A percentile compares a stretch with the other conserved stretches of the same genome.
Evolutionary conservation across 2,888 invertebrate genomes (phyloP).

Genomic region (Labia minor): DNA sequence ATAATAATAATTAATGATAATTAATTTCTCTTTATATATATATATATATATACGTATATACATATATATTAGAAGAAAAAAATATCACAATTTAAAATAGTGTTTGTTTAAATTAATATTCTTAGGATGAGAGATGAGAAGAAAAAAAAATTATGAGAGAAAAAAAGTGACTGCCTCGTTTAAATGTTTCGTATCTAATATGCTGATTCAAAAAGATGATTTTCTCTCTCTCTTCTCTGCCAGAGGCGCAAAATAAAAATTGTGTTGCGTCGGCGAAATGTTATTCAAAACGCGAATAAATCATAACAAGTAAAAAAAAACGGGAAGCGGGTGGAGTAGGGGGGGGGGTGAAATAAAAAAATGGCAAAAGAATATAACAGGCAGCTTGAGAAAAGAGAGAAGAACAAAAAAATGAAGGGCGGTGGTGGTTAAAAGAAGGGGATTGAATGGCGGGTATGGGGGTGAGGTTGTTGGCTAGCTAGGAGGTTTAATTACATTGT

Average conservation of each 20-base stretch:
- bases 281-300: slow-evolving; percentile 7
- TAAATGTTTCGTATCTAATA: slow-evolving; percentile 13
- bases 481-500: not conserved
- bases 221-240: not conserved
- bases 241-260: slow-evolving; percentile 8
- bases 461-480: too few species aligned
- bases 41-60: too few species aligned
- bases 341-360: too few species aligned
- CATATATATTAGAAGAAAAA: not conserved
- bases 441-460: too few species aligned
- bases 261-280: slow-evolving; percentile 3
- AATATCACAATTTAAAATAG: not conserved
- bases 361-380: not conserved
- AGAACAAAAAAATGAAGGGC: not conserved
- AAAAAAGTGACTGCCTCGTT: not conserved
- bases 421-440: too few species aligned
- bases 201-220: slow-evolving; percentile 13
- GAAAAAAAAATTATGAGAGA: not conserved
- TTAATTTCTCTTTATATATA: too few species aligned
- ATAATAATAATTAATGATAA: too few species aligned
- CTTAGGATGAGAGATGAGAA: not conserved
- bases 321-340: too few species aligned
- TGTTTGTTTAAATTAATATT: not conserved
- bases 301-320: not conserved
- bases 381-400: not conserved